Evolutionary conservation across 2,113 vertebrate genomes (phyloP), one percentile per base, ranked within the genome.

Genomic region (Cettia cetti): DNA sequence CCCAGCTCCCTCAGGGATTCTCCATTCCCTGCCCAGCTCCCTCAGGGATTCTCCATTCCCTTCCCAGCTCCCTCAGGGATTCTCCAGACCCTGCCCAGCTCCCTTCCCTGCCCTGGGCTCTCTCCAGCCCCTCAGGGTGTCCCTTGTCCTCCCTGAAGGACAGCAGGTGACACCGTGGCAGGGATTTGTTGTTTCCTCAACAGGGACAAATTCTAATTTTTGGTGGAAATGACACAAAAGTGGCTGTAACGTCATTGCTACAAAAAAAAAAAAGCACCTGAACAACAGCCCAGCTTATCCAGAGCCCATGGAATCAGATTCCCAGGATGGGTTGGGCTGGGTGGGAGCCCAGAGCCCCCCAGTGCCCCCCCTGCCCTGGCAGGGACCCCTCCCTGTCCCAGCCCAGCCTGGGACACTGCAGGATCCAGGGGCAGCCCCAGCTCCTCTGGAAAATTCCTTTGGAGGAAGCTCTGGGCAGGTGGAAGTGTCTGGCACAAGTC

Each of bases 331-430:
- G 5, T 45, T 66, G 40, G 50, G 27, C 1, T 24, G 20, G 33
- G 2, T 37, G 2, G 16, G 50, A 31, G 7, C 33, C 1, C 5
- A 80, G 2, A 56, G 0, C 27, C 40, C 63, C 8, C 61, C 50
- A 66, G 11, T 15, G 9, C 50, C 63, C 12, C 10, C 50, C 39
- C 50, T 16, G 63, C 33, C 77, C 4, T 56, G 61, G 63, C 78
- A 56, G 77, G 77, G 63, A 66, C 63, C 7, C 9, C 15, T 33
- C 15, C 52, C 52, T 2, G 17, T 26, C 10, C 64, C 79, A 68
- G 7, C 53, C 64, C n/a, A 42, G 64, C 64, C 64, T 10, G 0
- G 79, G 44, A 2, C 44, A 23, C 19, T 15, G 8, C 64, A 35
- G 24, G 37, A 26, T 14, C 4, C 59, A 56, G 82, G 47, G 23